Conservation (phyloP, 2,113 vertebrate species). For the Elgaria multicarinata region DNA sequence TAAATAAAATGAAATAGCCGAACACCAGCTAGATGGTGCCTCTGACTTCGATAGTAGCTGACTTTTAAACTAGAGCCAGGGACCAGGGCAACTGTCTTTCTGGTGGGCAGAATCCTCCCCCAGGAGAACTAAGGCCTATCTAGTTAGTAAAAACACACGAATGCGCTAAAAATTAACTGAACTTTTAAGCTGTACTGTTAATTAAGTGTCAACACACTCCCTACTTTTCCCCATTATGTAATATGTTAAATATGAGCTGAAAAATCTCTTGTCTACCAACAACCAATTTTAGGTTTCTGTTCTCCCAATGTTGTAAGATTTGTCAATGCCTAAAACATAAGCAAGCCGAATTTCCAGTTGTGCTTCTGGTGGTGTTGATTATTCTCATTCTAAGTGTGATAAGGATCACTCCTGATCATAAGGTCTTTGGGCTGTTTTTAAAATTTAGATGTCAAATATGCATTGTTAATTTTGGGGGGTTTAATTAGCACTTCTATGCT, state of each 20-base stretch:
- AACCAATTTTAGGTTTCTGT: conserved; percentile 21
- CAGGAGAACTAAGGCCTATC: not conserved
- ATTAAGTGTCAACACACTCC: not conserved
- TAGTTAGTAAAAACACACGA: not conserved
- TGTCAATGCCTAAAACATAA: not conserved
- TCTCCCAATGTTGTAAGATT: fast-evolving
- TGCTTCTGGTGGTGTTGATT: conserved; percentile 17
- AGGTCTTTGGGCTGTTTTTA: not conserved
- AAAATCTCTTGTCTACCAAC: conserved; percentile 16
- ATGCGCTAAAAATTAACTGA: not conserved
- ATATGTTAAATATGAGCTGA: conserved; percentile 28
- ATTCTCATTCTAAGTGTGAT: not conserved
- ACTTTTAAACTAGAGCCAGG: not conserved
- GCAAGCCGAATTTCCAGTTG: fast-evolving
- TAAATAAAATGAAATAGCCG: not conserved
- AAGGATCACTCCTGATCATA: not conserved
- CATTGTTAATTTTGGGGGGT: conserved; percentile 4
- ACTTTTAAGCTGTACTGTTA: conserved; percentile 39
- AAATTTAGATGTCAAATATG: not conserved
- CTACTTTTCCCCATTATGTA: not conserved
- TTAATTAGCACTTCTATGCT: conserved; percentile 7
- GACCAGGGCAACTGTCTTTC: not conserved
- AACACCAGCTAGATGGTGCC: not conserved
- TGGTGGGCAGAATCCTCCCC: not conserved
- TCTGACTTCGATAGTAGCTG: not conserved